phyloP scores from a whole-genome alignment of 2,888 invertebrate species.

The Drosophila flavopinicola region DNA sequence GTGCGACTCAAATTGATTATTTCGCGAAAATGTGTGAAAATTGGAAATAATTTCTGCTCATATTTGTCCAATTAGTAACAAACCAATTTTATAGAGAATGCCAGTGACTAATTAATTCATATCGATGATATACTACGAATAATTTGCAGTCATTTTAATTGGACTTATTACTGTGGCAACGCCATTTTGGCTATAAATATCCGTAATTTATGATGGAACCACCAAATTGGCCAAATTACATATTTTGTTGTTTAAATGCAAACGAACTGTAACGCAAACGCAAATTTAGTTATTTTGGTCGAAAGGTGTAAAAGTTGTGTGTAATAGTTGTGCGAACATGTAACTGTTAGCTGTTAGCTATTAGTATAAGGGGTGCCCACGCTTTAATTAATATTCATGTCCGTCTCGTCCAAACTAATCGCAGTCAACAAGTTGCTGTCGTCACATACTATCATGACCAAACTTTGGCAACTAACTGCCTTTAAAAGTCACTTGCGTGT shows the following conservation, averaged over 20 bases:
- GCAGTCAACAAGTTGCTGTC: conserved; percentile 51
- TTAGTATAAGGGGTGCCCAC: conserved; percentile 17
- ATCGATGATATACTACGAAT: neutral
- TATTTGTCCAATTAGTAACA: conserved; percentile 6
- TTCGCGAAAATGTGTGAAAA: neutral
- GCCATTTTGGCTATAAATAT: neutral
- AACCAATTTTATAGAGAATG: neutral
- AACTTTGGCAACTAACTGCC: conserved; percentile 47
- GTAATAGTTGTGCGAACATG: neutral
- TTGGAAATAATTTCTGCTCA: neutral
- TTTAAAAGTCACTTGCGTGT: conserved; percentile 44
- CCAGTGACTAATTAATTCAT: neutral
- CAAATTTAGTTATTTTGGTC: conserved; percentile 12
- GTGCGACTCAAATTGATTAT: conserved; percentile 3
- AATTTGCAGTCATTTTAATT: conserved; percentile 4
- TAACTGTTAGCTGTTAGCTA: conserved; percentile 18
- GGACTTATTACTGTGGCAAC: conserved; percentile 4
- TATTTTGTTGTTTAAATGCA: neutral
- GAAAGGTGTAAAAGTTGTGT: conserved; percentile 17
- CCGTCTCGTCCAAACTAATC: conserved; percentile 34
- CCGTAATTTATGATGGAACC: neutral
- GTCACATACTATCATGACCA: conserved; percentile 55
- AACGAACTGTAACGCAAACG: neutral
- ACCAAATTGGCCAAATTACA: conserved; percentile 9
- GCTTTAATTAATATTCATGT: conserved; percentile 47